Evolutionary conservation across 2,888 invertebrate species (phyloP).

Genomic region (Entomobrya proxima): DNA sequence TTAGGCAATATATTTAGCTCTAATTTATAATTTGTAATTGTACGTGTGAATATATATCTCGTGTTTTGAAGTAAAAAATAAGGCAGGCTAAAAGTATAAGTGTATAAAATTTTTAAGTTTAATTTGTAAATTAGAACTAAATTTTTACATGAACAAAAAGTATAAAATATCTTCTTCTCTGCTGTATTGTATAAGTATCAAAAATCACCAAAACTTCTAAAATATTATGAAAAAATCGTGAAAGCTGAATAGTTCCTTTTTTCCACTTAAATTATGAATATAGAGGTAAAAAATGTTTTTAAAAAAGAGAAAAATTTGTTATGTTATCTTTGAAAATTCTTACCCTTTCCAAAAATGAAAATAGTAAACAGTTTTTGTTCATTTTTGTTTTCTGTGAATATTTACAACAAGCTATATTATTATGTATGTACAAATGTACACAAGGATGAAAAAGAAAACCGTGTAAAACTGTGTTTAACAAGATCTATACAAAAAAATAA

Average conservation of each 20-base stretch:
- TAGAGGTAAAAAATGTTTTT: not conserved
- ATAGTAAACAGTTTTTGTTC: no score
- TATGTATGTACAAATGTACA: conserved; percentile 26
- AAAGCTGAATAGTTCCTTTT: conserved; percentile 27
- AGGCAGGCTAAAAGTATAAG: no score
- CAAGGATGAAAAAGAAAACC: not conserved
- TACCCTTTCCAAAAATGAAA: no score
- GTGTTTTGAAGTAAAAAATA: no score
- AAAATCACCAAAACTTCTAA: not conserved
- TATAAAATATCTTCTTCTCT: no score
- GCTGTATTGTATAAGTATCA: not conserved
- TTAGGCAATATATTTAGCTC: no score
- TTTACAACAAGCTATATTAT: no score
- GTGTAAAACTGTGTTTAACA: not conserved
- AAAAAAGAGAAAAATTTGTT: not conserved
- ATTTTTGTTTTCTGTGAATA: no score
- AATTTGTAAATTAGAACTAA: not conserved
- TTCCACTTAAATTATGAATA: not conserved
- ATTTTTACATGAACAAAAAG: conserved; percentile 24
- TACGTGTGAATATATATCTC: no score
- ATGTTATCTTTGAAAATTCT: no score
- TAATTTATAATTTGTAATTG: no score
- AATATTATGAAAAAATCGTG: not conserved
- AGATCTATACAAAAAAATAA: not conserved
- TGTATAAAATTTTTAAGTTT: no score